Percentiles rank a stretch among this genome's conserved stretches.
Conservation (phyloP, 2,113 vertebrate genomes). For the Entelurus aequoreus region DNA sequence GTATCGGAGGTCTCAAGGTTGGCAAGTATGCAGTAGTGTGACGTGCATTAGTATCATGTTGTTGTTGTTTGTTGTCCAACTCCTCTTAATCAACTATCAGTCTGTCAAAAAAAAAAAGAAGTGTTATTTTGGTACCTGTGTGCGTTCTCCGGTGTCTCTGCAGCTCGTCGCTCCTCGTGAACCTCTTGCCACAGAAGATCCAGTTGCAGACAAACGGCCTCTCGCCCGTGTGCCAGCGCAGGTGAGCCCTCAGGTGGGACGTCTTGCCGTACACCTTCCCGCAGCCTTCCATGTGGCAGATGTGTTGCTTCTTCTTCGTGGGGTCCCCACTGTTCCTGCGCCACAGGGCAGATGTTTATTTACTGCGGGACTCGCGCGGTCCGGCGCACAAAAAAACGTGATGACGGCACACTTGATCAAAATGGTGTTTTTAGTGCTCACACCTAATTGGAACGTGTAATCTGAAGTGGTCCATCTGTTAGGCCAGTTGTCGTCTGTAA, state of each 20-base stretch:
- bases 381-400: neutral
- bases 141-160: slow-evolving; percentile 97
- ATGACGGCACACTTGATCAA: neutral
- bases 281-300: slow-evolving; percentile 98
- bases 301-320: slow-evolving; percentile 97
- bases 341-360: slow-evolving; percentile 8
- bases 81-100: too few relatives aligned
- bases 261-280: slow-evolving; percentile 99
- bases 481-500: slow-evolving; percentile 3
- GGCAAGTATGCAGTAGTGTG: too few relatives aligned
- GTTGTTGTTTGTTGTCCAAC: too few relatives aligned
- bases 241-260: slow-evolving; percentile 93
- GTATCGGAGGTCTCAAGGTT: too few relatives aligned
- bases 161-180: slow-evolving; percentile 94
- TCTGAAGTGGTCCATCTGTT: slow-evolving; percentile 21
- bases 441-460: neutral
- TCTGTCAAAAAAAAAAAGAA: too few relatives aligned
- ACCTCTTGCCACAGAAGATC: slow-evolving; percentile 98
- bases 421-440: neutral
- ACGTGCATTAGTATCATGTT: too few relatives aligned
- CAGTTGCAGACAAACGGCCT: slow-evolving; percentile 97
- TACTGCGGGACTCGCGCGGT: neutral
- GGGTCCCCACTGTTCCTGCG: slow-evolving; percentile 89
- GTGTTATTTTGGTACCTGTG: slow-evolving; percentile 74
- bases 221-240: slow-evolving; percentile 98